Percentiles rank a stretch among this genome's conserved stretches.
Evolutionary conservation across 2,797 vertebrate species (phyloP).

Genomic region (Hypotaenidia okinawae): DNA sequence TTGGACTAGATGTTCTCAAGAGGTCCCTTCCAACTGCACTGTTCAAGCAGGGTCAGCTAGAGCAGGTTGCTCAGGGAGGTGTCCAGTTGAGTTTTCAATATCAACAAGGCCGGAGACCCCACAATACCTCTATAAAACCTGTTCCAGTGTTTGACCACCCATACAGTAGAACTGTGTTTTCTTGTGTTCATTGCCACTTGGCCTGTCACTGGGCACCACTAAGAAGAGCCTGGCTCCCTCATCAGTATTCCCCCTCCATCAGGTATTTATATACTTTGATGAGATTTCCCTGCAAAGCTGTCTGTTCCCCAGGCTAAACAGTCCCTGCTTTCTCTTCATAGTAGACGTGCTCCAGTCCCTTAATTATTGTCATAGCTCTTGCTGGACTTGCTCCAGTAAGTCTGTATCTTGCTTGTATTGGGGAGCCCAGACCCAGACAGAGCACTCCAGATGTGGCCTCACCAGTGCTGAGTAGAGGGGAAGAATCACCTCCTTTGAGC

Average conservation of each 20-base stretch:
- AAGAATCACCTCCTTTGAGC: neutral
- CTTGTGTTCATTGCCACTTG: neutral
- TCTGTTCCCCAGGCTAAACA: neutral
- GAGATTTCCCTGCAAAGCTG: neutral
- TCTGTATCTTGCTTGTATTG: neutral
- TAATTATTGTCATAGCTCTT: neutral
- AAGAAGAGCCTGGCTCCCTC: neutral
- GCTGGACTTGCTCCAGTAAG: neutral
- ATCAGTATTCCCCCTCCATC: neutral
- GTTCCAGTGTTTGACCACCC: neutral
- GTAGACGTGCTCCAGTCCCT: neutral
- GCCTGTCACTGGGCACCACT: neutral
- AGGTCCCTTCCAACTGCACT: neutral
- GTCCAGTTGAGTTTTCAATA: neutral
- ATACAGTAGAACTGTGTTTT: neutral
- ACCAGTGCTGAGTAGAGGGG: neutral
- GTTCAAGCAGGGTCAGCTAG: neutral
- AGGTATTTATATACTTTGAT: neutral
- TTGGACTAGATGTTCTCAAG: neutral
- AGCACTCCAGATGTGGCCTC: neutral
- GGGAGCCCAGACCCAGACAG: neutral
- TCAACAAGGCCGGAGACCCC: neutral
- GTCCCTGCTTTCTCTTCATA: neutral
- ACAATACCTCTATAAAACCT: neutral
- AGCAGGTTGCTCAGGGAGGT: neutral